A percentile compares a stretch with the other conserved stretches of the same genome.
phyloP scores from a whole-genome alignment of 2,888 invertebrate species.

The Ditylenchus weischeri region DNA sequence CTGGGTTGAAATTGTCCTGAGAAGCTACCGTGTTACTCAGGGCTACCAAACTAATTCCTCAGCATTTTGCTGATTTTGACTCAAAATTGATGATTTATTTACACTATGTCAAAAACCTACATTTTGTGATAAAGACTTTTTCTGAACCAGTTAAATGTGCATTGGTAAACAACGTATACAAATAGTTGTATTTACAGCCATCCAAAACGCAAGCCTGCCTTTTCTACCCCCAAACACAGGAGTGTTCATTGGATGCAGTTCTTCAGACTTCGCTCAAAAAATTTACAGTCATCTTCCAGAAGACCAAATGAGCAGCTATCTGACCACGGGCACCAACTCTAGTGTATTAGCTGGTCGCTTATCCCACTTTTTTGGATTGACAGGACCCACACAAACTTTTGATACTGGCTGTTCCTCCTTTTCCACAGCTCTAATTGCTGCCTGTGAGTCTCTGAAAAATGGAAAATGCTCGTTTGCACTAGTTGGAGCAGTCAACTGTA shows the following conservation, averaged over 20 bases:
- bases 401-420: conserved; percentile 97
- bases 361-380: conserved; percentile 88
- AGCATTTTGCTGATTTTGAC: too few species aligned
- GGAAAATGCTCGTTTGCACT: conserved; percentile 73
- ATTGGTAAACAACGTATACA: too few species aligned
- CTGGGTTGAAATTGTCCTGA: too few species aligned
- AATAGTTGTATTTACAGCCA: conserved; percentile 61
- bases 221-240: conserved; percentile 82
- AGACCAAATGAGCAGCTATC: conserved; percentile 75
- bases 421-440: conserved; percentile 65
- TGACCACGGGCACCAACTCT: conserved; percentile 81
- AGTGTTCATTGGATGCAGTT: conserved; percentile 79
- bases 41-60: too few species aligned
- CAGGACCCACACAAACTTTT: conserved; percentile 84
- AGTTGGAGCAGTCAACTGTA: conserved; percentile 55
- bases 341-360: conserved; percentile 85
- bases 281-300: conserved; percentile 32
- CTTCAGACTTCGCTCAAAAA: conserved; percentile 44
- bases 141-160: too few species aligned
- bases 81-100: too few species aligned
- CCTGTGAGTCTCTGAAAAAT: conserved; percentile 68
- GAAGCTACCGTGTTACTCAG: too few species aligned
- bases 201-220: conserved; percentile 64
- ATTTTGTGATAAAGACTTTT: too few species aligned
- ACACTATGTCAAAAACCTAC: too few species aligned